Evolutionary conservation across 2,888 invertebrate genomes (phyloP).

Genomic region (Heliothis peltigera): DNA sequence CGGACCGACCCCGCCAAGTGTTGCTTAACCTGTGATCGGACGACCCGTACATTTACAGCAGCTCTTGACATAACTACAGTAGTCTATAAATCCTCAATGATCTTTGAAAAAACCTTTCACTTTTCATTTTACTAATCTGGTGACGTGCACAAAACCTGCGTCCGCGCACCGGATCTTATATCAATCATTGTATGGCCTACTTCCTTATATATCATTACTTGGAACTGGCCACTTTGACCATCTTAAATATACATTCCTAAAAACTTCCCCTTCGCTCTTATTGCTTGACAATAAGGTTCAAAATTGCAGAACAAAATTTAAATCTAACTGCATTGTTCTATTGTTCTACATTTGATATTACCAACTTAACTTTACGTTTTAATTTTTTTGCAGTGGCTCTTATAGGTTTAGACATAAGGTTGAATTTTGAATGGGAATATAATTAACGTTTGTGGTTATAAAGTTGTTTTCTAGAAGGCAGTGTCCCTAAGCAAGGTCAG

Average conservation of each 20-base stretch:
- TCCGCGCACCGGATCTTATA: constrained; percentile 45
- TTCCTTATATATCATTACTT: constrained; percentile 52
- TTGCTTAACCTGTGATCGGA: no score
- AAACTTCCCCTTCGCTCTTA: constrained; percentile 20
- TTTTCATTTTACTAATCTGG: neutral
- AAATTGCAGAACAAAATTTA: constrained; percentile 7
- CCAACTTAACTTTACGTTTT: neutral
- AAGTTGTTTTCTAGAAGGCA: constrained; percentile 42
- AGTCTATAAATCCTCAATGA: no score
- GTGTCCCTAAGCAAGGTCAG: constrained; percentile 65
- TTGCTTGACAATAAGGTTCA: neutral
- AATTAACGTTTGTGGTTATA: neutral
- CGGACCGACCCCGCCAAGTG: no score
- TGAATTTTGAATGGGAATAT: constrained; percentile 16
- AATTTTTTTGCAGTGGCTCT: neutral
- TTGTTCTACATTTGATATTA: constrained; percentile 6
- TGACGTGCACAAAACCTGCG: constrained; percentile 19
- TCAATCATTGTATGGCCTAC: constrained; percentile 41
- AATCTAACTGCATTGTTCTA: neutral
- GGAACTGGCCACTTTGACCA: constrained; percentile 27
- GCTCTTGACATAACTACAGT: neutral
- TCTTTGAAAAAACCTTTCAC: constrained; percentile 26
- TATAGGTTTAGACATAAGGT: constrained; percentile 10
- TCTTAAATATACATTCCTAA: constrained; percentile 3
- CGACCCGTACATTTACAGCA: no score